phyloP scores from a whole-genome alignment of 1,140 invertebrate genomes.

The Drosophila virilis region DNA sequence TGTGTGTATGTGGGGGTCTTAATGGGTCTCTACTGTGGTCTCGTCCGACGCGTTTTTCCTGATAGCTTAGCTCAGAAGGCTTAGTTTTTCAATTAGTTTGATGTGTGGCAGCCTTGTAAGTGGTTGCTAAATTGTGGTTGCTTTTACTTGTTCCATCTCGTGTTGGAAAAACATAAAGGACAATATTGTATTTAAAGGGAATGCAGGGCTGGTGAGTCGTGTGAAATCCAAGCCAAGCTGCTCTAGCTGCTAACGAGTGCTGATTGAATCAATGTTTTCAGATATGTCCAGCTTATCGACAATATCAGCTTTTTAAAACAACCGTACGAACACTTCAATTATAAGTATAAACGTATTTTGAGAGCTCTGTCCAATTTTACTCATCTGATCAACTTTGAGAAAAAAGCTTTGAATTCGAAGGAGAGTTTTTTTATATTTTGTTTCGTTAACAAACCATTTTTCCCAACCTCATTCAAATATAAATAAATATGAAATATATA shows the following conservation, averaged over 20 bases:
- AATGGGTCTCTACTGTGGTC: background rate
- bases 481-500: no score
- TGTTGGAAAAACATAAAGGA: background rate
- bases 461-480: no score
- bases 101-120: slow-evolving; percentile 59
- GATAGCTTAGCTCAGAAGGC: slow-evolving; percentile 31
- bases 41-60: slow-evolving; percentile 10
- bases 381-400: no score
- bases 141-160: background rate
- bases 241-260: background rate
- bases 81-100: slow-evolving; percentile 76
- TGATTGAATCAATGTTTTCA: background rate
- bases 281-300: no score
- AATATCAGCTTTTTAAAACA: no score
- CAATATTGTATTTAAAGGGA: background rate
- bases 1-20: slow-evolving; percentile 2
- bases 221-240: background rate
- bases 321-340: no score
- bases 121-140: slow-evolving; percentile 24
- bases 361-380: no score
- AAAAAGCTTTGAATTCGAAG: no score
- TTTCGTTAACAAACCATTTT: no score
- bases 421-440: no score
- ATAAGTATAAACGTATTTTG: no score
- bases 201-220: background rate